Base-by-base conservation (phyloP, 92 coral and sea anemone species). In the Siderastrea siderea region DNA sequence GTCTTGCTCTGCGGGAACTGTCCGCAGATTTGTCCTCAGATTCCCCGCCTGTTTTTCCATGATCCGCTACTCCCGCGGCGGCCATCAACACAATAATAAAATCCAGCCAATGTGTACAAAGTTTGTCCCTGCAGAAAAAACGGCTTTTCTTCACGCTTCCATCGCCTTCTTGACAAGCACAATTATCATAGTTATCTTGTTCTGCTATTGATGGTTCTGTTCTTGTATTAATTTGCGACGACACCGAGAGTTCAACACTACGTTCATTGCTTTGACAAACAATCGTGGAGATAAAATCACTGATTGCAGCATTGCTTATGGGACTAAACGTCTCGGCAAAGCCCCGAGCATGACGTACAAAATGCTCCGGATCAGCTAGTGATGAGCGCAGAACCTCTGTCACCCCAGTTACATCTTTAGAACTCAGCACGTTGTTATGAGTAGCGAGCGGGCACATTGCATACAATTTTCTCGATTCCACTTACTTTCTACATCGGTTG, bases 21-120 rank as follows among this genome's bases (percentile, higher is more conserved):
- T 26, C 38, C 38, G 38, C 13, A 54, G 38, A 38, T 80, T 68
- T 67, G 13, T 66, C 64, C 14, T 17, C 43, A 19, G 62, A 52
- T 38, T 43, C 59, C 84, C 11, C n/a, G 14, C 65, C 44, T 4
- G 19, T 15, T 65, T 65, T 55, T 17, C 14, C 13, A 45, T 1
- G 16, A 7, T 11, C 38, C 43, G 9, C 57, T n/a, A 53, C n/a
- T 68, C 75, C 73, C 48, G 64, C 47, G 44, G 75, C 75, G 14
- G 84, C 84, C 75, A 80, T 68, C 43, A 51, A 68, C 38, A 52
- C 44, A 60, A 80, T 66, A 3, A 80, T 15, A 14, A 80, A 60
- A 80, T 80, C 84, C 47, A 80, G 84, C 54, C 67, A 67, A 44
- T 80, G 75, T 26, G 75, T 52, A 38, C 84, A 80, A 38, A 80